These are phyloP conservation scores for Subanguina moxae DNA, from an alignment of 1,140 invertebrate genomes.

Conservation along the genomic window DNA sequence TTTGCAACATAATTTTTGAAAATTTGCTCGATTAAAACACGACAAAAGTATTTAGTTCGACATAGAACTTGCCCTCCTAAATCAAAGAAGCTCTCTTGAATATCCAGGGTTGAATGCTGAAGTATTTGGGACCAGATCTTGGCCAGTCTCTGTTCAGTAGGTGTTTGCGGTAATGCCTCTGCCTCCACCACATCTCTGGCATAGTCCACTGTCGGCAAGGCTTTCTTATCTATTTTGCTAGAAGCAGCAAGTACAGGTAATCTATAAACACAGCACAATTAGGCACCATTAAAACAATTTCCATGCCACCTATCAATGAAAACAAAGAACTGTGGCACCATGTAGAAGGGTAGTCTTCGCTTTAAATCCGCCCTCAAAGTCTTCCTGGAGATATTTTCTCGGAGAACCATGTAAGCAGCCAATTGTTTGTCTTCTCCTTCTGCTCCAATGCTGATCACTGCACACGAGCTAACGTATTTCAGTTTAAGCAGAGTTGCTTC, in stretches of 20 bases:
- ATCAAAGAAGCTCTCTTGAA: slow-evolving; percentile 63
- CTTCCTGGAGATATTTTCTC: slow-evolving; percentile 58
- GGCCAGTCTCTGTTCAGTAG: slow-evolving; percentile 60
- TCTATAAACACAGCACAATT: slow-evolving; percentile 38
- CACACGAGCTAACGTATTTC: slow-evolving; percentile 60
- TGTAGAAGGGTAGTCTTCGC: slow-evolving; percentile 63
- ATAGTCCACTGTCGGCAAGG: slow-evolving; percentile 59
- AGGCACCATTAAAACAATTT: too few species aligned
- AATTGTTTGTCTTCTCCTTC: slow-evolving; percentile 64
- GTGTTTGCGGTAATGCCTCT: slow-evolving; percentile 60
- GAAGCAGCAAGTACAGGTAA: slow-evolving; percentile 61
- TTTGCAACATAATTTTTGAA: too few species aligned
- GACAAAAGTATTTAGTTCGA: too few species aligned
- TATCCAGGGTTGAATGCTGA: slow-evolving; percentile 60
- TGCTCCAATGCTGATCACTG: slow-evolving; percentile 62
- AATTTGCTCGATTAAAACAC: too few species aligned
- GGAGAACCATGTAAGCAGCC: slow-evolving; percentile 63
- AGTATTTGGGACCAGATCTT: slow-evolving; percentile 60
- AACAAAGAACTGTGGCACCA: slow-evolving; percentile 64
- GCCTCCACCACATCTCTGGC: slow-evolving; percentile 52
- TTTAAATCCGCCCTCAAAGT: slow-evolving; percentile 62
- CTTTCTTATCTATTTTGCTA: slow-evolving; percentile 61
- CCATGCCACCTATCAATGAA: slow-evolving; percentile 60
- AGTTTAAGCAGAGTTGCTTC: slow-evolving; percentile 62
- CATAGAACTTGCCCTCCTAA: slow-evolving; percentile 59